A percentile compares a stretch with the other conserved stretches of the same genome.
Conservation (phyloP, 2,113 vertebrate species). For the Hystrix cristata region DNA sequence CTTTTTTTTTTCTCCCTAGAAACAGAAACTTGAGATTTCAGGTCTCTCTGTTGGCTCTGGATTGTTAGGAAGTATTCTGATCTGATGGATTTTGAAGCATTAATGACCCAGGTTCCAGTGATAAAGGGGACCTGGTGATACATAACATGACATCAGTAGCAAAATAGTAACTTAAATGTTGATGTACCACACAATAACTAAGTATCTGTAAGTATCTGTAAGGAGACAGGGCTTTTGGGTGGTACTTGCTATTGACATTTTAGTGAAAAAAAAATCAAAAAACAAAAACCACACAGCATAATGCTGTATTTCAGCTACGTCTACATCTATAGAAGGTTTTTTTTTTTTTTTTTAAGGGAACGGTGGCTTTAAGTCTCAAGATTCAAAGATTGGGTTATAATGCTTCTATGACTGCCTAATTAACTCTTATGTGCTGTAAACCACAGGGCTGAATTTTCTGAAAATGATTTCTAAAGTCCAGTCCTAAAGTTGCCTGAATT, state of each 20-base stretch:
- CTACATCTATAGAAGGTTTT: not conserved
- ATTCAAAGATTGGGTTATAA: not conserved
- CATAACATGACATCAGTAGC: not conserved
- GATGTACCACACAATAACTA: not conserved
- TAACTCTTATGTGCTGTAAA: not conserved
- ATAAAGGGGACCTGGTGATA: not conserved
- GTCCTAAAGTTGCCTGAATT: not conserved
- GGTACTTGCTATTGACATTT: not conserved
- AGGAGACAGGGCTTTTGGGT: not conserved
- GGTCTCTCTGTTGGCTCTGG: not conserved
- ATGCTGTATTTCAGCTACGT: not conserved
- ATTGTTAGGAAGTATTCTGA: slow-evolving; percentile 1
- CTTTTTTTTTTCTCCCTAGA: not conserved
- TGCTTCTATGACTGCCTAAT: not conserved
- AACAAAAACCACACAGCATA: not conserved
- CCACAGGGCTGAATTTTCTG: not conserved
- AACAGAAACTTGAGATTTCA: not conserved
- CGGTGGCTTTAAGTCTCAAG: not conserved
- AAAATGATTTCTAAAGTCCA: not conserved
- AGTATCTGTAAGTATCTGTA: not conserved
- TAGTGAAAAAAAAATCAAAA: not conserved
- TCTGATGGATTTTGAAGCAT: not conserved
- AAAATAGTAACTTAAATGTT: not conserved
- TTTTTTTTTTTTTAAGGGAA: not conserved
- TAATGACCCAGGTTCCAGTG: not conserved